Conservation (phyloP, 2,888 invertebrate species). For the Lampropteryx suffumata region DNA sequence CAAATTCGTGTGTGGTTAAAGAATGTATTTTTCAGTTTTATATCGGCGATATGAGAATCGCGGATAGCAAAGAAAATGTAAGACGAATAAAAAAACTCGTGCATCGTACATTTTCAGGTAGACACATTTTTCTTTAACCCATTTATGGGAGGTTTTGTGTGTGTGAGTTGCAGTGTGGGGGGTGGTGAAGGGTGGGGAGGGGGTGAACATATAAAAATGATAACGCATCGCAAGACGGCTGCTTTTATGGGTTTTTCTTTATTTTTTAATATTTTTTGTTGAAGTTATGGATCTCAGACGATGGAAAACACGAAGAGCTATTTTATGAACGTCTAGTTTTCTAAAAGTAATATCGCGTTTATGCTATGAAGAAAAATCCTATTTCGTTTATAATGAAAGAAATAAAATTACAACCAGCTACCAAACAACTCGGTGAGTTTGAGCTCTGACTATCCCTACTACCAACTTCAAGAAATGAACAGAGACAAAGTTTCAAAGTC, state of each 20-base stretch:
- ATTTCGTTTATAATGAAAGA: not conserved
- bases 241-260: conserved; percentile 81
- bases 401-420: not conserved
- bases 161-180: conserved; percentile 63
- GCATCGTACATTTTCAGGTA: conserved; percentile 83
- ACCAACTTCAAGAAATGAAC: too few relatives aligned
- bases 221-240: conserved; percentile 83
- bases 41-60: conserved; percentile 83
- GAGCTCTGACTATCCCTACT: not conserved
- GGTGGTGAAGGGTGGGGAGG: conserved; percentile 58
- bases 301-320: conserved; percentile 26
- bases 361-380: conserved; percentile 2
- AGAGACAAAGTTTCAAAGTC: too few relatives aligned
- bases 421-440: not conserved
- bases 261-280: conserved; percentile 80
- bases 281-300: conserved; percentile 45
- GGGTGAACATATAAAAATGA: conserved; percentile 80
- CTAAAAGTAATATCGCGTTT: conserved; percentile 16
- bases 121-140: conserved; percentile 83
- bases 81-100: conserved; percentile 77
- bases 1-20: conserved; percentile 45
- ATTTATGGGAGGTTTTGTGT: conserved; percentile 72
- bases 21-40: conserved; percentile 83
- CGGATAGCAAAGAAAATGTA: conserved; percentile 82
- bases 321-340: conserved; percentile 32